Evolutionary conservation across 2,113 vertebrate genomes (phyloP), one percentile per base, ranked within the genome.

Genomic region (Clarias macrocephalus): DNA sequence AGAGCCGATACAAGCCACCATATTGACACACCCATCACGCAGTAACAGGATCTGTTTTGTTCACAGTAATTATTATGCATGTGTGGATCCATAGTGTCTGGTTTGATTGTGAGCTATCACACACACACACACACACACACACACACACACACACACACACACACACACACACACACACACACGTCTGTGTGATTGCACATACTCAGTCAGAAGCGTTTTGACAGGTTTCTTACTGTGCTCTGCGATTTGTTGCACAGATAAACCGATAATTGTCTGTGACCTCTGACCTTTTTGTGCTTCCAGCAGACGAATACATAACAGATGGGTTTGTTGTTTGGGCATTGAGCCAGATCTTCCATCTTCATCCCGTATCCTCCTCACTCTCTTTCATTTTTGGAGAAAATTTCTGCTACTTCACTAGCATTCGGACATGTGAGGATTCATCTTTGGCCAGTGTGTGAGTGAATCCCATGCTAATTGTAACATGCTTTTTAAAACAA

Each of bases 241-340:
- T 88, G 10, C 48, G 48, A 48, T 48, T 63, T 88, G 86, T 84
- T 73, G 68, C 77, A 88, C 80, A 89, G 84, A 92, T 91, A 92
- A 91, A 95, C 92, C 82, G 91, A 94, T 94, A 90, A 21, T 84
- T 91, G 93, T 93, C 92, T 93, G 92, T 85, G 89, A 93, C 92
- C 94, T 93, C 82, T 93, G 91, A 57, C 91, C 90, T 90, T 86
- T 48, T 80, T 80, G 85, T 60, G 59, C 91, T 90, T 82, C 90
- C 76, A 56, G 75, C 87, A 89, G 88, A 92, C 90, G 86, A 91
- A 73, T 87, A 80, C 72, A 1, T 33, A 92, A 82, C 92, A 93
- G 93, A 94, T 94, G 91, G 91, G 83, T 88, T n/a, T 52, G 10
- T 30, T 57, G 75, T 89, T 89, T 79, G 15, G 87, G 91, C 89